Percentiles rank a stretch among this genome's conserved stretches.
Conservation (phyloP, 2,797 vertebrate genomes). For the Garrulus glandarius region DNA sequence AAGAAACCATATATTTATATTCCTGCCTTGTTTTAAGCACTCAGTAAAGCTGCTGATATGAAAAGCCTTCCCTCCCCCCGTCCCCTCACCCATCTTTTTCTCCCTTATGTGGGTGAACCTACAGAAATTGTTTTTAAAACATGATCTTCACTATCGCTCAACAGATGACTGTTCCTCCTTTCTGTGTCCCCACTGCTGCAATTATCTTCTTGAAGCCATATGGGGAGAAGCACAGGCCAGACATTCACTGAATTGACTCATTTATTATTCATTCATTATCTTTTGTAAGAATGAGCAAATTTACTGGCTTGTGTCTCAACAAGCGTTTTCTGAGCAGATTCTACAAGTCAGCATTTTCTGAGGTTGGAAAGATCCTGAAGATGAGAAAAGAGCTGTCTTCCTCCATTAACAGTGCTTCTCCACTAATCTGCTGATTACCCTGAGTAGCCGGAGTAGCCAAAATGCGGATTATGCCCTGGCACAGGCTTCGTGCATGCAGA, state of each 20-base stretch:
- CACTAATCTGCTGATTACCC: not conserved
- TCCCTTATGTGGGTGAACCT: not conserved
- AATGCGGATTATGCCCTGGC: slow-evolving; percentile 1
- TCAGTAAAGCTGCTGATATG: not conserved
- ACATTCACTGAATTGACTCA: not conserved
- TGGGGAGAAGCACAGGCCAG: not conserved
- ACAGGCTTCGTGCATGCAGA: slow-evolving; percentile 2
- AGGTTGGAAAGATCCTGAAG: slow-evolving; percentile 2
- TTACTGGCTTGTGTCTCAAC: slow-evolving; percentile 22
- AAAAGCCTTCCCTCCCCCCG: not conserved
- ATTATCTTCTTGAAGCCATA: not conserved
- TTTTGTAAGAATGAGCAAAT: slow-evolving; percentile 15
- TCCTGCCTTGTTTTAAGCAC: not conserved
- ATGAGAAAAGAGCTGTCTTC: not conserved
- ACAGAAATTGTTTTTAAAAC: not conserved
- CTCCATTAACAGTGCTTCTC: not conserved
- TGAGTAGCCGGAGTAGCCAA: not conserved
- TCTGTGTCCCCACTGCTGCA: not conserved
- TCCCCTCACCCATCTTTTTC: not conserved
- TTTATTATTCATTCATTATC: slow-evolving; percentile 53
- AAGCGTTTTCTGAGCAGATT: not conserved
- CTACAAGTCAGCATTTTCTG: slow-evolving; percentile 16
- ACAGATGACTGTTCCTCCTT: not conserved
- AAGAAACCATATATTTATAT: not conserved
- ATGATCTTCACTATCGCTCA: fast-evolving